phyloP scores from a whole-genome alignment of 2,888 invertebrate species.

The Brachyptera risi region DNA sequence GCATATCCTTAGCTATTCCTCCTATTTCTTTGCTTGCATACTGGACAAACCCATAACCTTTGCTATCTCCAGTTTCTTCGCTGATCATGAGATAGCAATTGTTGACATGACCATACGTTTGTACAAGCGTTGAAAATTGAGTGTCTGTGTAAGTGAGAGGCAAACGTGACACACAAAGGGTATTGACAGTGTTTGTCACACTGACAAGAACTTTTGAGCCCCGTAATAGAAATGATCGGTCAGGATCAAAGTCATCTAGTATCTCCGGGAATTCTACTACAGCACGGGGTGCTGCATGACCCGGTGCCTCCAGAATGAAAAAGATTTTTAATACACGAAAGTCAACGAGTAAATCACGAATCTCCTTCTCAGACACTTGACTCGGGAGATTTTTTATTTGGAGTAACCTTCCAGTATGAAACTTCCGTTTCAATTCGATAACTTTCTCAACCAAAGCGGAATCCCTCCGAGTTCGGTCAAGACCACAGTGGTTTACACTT shows the following conservation, averaged over 20 bases:
- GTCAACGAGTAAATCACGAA: constrained; percentile 41
- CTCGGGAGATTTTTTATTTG: not conserved
- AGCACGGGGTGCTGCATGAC: constrained; percentile 37
- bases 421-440: not conserved
- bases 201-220: constrained; percentile 44
- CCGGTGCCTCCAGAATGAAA: no score
- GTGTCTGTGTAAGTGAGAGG: constrained; percentile 46
- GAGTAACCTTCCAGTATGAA: not conserved
- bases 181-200: constrained; percentile 45
- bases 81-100: constrained; percentile 50
- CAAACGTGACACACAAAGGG: constrained; percentile 50
- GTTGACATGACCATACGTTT: constrained; percentile 45
- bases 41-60: constrained; percentile 53
- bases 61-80: constrained; percentile 47
- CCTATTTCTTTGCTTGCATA: constrained; percentile 48
- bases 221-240: constrained; percentile 41
- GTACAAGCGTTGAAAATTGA: constrained; percentile 47
- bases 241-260: constrained; percentile 44
- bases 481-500: no score
- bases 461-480: no score
- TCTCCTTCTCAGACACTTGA: constrained; percentile 37
- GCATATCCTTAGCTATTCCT: constrained; percentile 44
- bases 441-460: not conserved
- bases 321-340: constrained; percentile 41
- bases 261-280: constrained; percentile 41